A percentile compares a stretch with the other conserved stretches of the same genome.
Evolutionary conservation across 1,140 invertebrate species (phyloP).

Genomic region (Diabrotica virgifera): DNA sequence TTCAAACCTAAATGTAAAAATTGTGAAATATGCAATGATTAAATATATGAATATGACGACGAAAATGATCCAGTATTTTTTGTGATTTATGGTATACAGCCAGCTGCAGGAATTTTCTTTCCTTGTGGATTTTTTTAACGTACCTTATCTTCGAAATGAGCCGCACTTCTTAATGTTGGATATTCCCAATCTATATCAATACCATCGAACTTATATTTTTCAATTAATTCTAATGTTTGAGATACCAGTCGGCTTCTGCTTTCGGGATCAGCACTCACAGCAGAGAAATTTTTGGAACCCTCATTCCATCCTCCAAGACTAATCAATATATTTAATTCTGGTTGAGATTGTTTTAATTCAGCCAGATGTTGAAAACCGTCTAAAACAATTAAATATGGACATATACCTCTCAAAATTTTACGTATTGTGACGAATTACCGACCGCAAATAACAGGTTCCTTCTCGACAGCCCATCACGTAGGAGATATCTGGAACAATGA

Average conservation of each 20-base stretch:
- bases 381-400: neutral
- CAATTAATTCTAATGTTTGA: slow-evolving; percentile 58
- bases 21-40: no score
- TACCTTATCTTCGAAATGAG: slow-evolving; percentile 6
- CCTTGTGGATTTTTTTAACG: no score
- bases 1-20: no score
- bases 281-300: slow-evolving; percentile 54
- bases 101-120: no score
- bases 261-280: slow-evolving; percentile 38
- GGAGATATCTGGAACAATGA: no score
- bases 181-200: slow-evolving; percentile 73
- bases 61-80: no score
- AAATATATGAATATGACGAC: no score
- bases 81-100: no score
- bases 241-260: slow-evolving; percentile 40
- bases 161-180: slow-evolving; percentile 47
- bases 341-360: slow-evolving; percentile 47
- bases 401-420: no score
- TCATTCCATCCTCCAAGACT: slow-evolving; percentile 75
- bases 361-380: neutral
- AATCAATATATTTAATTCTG: slow-evolving; percentile 61
- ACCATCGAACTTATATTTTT: slow-evolving; percentile 66
- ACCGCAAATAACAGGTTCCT: no score
- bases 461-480: no score
- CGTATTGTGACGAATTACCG: no score